Base-by-base conservation (phyloP, 2,888 invertebrate species). In the Apotomis betuletana region DNA sequence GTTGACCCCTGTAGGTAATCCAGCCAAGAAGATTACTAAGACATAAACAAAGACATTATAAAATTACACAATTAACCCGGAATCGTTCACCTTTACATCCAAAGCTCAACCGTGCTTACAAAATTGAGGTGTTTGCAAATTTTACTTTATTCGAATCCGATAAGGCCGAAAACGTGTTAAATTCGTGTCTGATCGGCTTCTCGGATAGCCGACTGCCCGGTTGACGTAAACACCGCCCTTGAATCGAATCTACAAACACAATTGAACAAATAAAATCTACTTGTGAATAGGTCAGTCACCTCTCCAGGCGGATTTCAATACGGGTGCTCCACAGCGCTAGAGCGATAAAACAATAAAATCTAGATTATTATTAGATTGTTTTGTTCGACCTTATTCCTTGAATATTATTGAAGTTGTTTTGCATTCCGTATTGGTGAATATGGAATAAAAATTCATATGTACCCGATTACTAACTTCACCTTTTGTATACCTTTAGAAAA, bases 191-290 rank as follows among this genome's bases (percentile, higher is more conserved):
- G 70, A 82, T 80, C 76, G 74, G 72, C 73, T 38, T 65, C 38
- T 74, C 75, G 72, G 75, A 78, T 80, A 82, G 82, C 81, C 83
- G 83, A 85, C 85, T 84, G 84, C 80, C 82, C 80, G 75, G 77
- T 79, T 91, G 91, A 91, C 91, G 91, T 87, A 90, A 91, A 86
- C 82, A 65, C 77, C 83, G 91, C 90, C 91, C 92, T 92, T 92
- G 91, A 80, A 85, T 83, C 85, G 84, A 87, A 87, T 85, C 86
- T 85, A 89, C 87, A 87, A 87, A 87, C 88, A 89, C 87, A 90
- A 88, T 90, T 89, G 90, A 88, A 86, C 87, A 90, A 90, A 90
- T 71, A 68, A 72, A 72, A 71, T 68, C 15, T 52, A 85, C 87
- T 81, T 80, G 78, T 77, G 80, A 84, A 81, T 81, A 78, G 90